Conservation (phyloP, 30 jellyfish, hydroid and myxozoan species). For the Cassiopea xamachana region DNA sequence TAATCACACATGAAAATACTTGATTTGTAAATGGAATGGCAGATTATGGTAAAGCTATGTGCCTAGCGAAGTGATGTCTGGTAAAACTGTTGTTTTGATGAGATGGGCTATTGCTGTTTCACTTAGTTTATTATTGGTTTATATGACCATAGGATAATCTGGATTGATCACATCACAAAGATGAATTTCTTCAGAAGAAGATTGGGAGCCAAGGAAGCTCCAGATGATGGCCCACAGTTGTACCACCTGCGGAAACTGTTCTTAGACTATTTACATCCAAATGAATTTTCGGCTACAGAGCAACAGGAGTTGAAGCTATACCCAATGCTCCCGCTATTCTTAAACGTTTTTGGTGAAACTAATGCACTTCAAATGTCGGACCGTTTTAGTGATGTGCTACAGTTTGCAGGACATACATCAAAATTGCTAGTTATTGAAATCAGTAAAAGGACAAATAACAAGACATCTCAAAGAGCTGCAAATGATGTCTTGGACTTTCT, state of each 20-base stretch:
- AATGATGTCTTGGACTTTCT: conserved; percentile 70
- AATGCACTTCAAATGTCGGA: conserved; percentile 78
- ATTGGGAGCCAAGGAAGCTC: conserved; percentile 1
- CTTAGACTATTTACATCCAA: conserved; percentile 88
- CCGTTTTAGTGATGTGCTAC: conserved; percentile 91
- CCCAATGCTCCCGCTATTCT: conserved; percentile 86
- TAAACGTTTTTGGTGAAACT: conserved; percentile 75
- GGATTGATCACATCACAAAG: background rate
- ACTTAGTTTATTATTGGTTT: background rate
- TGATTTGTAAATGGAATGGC: background rate
- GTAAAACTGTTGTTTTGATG: background rate
- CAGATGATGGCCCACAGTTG: conserved; percentile 65
- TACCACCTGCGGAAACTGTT: conserved; percentile 87
- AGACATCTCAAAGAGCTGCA: conserved; percentile 72
- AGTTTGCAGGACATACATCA: conserved; percentile 94
- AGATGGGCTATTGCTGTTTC: background rate
- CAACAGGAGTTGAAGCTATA: conserved; percentile 74
- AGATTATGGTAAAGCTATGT: background rate
- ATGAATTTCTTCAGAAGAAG: conserved; percentile 14
- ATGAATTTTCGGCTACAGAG: conserved; percentile 45
- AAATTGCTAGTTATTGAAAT: conserved; percentile 84
- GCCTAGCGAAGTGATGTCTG: background rate
- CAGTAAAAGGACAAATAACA: conserved; percentile 82
- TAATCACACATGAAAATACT: too few relatives aligned
- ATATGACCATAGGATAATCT: background rate